These are phyloP conservation scores for Rissa tridactyla DNA, from an alignment of 2,113 vertebrate species.

Conservation along the genomic window DNA sequence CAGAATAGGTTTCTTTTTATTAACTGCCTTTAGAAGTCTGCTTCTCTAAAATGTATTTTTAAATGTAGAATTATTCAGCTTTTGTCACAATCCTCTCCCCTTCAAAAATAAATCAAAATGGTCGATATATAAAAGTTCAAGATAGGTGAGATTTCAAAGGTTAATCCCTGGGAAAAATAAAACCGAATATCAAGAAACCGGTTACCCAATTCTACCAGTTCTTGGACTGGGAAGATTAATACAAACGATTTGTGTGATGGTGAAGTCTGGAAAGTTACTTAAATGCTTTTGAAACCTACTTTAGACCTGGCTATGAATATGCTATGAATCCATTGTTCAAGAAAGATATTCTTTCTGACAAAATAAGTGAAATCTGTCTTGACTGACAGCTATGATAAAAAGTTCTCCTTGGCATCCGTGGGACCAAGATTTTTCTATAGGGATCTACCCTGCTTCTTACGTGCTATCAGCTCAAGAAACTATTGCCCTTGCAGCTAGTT, in stretches of 20 bases:
- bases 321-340: conserved; percentile 40
- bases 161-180: background rate
- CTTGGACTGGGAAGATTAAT: background rate
- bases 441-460: background rate
- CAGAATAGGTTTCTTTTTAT: background rate
- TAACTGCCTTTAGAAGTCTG: background rate
- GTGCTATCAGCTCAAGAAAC: background rate
- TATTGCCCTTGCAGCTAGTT: background rate
- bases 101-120: conserved; percentile 16
- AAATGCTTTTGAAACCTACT: conserved; percentile 38
- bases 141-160: background rate
- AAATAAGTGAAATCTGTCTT: conserved; percentile 26
- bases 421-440: background rate
- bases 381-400: conserved; percentile 35
- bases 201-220: background rate
- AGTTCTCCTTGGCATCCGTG: background rate
- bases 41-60: background rate
- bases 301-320: conserved; percentile 34
- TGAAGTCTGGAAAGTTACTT: conserved; percentile 29
- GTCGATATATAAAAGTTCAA: background rate
- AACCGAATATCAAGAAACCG: background rate
- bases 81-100: background rate
- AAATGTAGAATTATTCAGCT: background rate
- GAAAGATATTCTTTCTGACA: conserved; percentile 22
- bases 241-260: background rate